Percentiles rank a stretch among this genome's conserved stretches.
Conservation (phyloP, 2,113 vertebrate genomes). For the Acanthochromis polyacanthus region DNA sequence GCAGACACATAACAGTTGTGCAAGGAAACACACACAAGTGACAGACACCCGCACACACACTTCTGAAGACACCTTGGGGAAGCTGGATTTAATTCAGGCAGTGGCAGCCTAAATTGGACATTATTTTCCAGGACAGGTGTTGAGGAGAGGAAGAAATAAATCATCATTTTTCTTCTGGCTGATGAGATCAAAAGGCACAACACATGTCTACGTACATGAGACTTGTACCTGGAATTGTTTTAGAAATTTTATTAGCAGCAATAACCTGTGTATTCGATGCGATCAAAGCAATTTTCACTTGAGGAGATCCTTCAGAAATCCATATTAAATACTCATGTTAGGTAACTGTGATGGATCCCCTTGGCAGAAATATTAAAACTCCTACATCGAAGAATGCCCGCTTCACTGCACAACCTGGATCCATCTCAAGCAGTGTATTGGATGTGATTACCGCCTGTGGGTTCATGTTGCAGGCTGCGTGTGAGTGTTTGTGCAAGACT, state of each 20-base stretch:
- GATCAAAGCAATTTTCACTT: not conserved
- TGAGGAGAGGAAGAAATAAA: slow-evolving; percentile 33
- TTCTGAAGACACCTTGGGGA: slow-evolving; percentile 48
- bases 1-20: slow-evolving; percentile 12
- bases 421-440: slow-evolving; percentile 7
- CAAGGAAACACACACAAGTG: slow-evolving; percentile 23
- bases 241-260: too few relatives aligned
- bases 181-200: not conserved
- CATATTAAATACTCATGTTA: slow-evolving; percentile 1
- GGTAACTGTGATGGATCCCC: slow-evolving; percentile 31
- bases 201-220: not conserved
- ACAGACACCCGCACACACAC: slow-evolving; percentile 24
- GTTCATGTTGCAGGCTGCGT: not conserved
- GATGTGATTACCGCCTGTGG: not conserved
- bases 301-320: slow-evolving; percentile 10
- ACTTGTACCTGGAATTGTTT: not conserved
- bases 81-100: slow-evolving; percentile 48
- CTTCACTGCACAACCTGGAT: slow-evolving; percentile 26
- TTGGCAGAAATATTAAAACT: slow-evolving; percentile 38
- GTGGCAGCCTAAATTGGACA: slow-evolving; percentile 33
- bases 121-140: slow-evolving; percentile 62
- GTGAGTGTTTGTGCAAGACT: not conserved
- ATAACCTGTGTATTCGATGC: not conserved
- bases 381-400: slow-evolving; percentile 9
- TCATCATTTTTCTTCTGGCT: slow-evolving; percentile 27